Evolutionary conservation across 1,140 invertebrate species (phyloP), one percentile per base, ranked within the genome.

Genomic region (Drosophila chauvacae): DNA sequence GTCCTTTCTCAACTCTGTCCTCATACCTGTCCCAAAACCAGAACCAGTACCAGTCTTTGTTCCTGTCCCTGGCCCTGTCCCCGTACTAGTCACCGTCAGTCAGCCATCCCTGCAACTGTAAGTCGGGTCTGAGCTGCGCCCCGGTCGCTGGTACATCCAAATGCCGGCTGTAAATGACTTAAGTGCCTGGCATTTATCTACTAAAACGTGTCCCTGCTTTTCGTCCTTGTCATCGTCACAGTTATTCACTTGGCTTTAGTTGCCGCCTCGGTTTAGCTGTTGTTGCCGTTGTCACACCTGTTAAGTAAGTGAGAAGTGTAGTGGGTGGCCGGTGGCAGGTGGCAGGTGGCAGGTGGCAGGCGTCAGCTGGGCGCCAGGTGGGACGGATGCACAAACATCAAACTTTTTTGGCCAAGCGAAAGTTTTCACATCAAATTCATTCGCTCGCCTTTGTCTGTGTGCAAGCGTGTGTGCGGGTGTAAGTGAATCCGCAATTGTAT

Each of bases 401-500:
- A 79, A 76, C 75, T 85, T 81, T 78, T 69, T 61, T 30, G 45
- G 47, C 47, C 42, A 62, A 20, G 42, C 60, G 23, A 85, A 78
- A 83, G 76, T 77, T 87, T 87, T 80, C 76, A 88, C 71, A 88
- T 88, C 77, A 87, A 87, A 88, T 87, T 87, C 83, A 88, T 88
- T 82, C 80, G 83, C 50, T 68, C 59, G 77, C 66, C 65, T 79
- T 79, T 71, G 79, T 51, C 45, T 48, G 45, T 30, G 44, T 58
- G 62, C 33, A 56, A 45, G 45, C 28, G 65, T 69, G 47, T 51
- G 47, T 62, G 47, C 33, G 56, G 42, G 65, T 59, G 50, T 68
- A 70, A 78, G 80, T 75, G 65, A 75, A 75, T 81, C 50, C 35
- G 45, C 70, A 75, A 79, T 82, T 86, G 83, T 71, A 82, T 85